Conservation (phyloP, 2,113 vertebrate species). For the Hystrix brachyura region DNA sequence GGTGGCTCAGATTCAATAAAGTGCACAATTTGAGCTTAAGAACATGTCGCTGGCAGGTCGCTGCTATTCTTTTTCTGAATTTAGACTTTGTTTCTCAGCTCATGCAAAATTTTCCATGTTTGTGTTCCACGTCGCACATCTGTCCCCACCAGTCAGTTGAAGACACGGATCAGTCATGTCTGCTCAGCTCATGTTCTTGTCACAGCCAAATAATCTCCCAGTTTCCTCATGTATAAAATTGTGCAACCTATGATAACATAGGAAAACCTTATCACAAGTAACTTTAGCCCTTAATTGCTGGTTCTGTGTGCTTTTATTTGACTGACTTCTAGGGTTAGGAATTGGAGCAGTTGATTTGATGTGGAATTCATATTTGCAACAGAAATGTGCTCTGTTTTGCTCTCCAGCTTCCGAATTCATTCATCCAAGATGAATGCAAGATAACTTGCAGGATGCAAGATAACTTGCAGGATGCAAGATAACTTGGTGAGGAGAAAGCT, state of each 20-base stretch:
- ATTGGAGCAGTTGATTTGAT: neutral
- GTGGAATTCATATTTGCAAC: neutral
- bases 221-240: neutral
- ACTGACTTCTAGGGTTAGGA: neutral
- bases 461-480: neutral
- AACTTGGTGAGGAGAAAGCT: neutral
- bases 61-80: neutral
- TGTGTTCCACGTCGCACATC: neutral
- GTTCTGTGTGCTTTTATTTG: neutral
- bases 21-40: neutral
- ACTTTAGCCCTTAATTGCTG: neutral
- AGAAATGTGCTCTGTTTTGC: neutral
- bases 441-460: too few species aligned
- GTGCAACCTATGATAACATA: neutral
- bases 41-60: neutral
- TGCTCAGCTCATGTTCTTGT: neutral
- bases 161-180: neutral
- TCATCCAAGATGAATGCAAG: neutral
- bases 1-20: neutral
- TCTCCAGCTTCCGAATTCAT: neutral
- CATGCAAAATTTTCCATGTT: neutral
- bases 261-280: neutral
- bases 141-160: too few species aligned
- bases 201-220: neutral
- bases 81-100: neutral